Base-by-base conservation (phyloP, 2,113 vertebrate genomes). In the Phycodurus eques region DNA sequence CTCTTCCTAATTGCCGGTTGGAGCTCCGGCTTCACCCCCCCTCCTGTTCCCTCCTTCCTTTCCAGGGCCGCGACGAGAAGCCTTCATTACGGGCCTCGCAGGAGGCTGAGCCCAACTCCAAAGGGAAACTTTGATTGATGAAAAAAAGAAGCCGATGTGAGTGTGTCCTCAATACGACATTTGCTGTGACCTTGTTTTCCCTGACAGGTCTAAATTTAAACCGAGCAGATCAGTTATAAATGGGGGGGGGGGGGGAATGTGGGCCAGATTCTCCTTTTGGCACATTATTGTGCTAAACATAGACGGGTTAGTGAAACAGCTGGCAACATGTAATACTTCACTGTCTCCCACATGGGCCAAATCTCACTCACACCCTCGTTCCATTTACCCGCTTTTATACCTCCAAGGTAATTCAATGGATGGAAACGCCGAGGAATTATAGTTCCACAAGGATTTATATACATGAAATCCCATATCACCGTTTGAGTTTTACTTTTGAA, bases 21-120 rank as follows among this genome's bases (percentile, higher is more conserved):
- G 73, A 84, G 84, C 82, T 86, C 76, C 85, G 87, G 92, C 91
- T 91, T 93, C 92, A 93, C 93, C 93, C 93, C 90, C 73, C 63
- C 27, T 35, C 33, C 27, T 27, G 4, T 8, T 17, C 53, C 63
- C 22, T 35, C 49, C 49, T 42, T 54, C 49, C 47, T 54, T 53
- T 39, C 47, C 89, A 80, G 88, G 77, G 77, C 83, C 75, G 84
- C 88, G 89, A 85, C 83, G 92, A 93, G 87, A 91, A 87, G 72
- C 89, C 88, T 86, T 92, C 91, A 93, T 91, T 89, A 91, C 88
- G 74, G 86, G 88, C 88, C 89, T 91, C 85, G 68, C 87, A 92
- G 80, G 88, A 89, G 80, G 76, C 74, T 57, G 27, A 80, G 80
- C 72, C 76, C 69, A 75, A 86, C 84, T 89, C 89, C 85, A 88